A percentile compares a stretch with the other conserved stretches of the same genome.
Conservation (phyloP, 2,113 vertebrate genomes). For the Mungos mungo region DNA sequence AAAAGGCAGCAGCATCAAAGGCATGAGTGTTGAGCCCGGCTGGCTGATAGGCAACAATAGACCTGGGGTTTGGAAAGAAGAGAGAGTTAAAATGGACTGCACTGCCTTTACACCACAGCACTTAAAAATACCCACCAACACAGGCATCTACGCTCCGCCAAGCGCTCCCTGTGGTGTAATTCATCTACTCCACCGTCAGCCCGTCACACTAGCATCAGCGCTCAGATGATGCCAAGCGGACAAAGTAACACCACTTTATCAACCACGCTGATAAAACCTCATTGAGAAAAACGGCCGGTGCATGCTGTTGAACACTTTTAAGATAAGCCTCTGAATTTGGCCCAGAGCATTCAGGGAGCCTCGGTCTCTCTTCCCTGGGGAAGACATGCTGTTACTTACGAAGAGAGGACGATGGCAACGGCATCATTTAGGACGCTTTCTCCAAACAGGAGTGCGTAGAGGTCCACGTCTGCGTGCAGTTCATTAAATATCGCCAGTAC, state of each 20-base stretch:
- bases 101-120: not conserved
- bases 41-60: conserved; percentile 97
- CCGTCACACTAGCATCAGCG: not conserved
- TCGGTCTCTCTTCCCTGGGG: not conserved
- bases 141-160: not conserved
- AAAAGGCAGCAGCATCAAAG: conserved; percentile 97
- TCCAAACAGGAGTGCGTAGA: conserved; percentile 98
- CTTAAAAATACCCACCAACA: not conserved
- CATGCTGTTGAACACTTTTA: not conserved
- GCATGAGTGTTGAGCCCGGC: conserved; percentile 93
- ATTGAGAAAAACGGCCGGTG: conserved; percentile 40
- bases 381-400: conserved; percentile 87
- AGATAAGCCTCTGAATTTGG: not conserved
- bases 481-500: conserved; percentile 99
- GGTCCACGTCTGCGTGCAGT: conserved; percentile 95
- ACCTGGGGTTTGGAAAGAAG: conserved; percentile 84
- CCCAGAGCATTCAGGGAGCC: not conserved
- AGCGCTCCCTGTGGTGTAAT: not conserved
- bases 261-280: not conserved
- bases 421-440: conserved; percentile 98
- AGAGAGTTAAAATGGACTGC: not conserved
- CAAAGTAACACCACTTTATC: not conserved
- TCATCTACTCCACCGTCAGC: not conserved
- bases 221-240: not conserved
- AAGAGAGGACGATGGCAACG: conserved; percentile 97